phyloP scores from a whole-genome alignment of 1,140 invertebrate species.

The Drosophila kurseongensis region DNA sequence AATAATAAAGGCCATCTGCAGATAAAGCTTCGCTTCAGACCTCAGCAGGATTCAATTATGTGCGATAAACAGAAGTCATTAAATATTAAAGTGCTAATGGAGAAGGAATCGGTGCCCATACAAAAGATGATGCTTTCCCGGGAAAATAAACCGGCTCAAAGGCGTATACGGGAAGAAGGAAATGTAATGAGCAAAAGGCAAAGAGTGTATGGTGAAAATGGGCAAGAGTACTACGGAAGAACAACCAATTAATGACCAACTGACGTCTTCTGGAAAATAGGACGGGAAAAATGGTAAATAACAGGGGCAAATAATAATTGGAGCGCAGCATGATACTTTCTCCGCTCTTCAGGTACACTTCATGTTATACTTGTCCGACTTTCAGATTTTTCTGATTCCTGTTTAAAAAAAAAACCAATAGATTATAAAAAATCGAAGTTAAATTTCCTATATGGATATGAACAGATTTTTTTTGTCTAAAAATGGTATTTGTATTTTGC shows the following conservation, averaged over 20 bases:
- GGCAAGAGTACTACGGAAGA: background rate
- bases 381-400: too few species aligned
- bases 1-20: constrained; percentile 49
- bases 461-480: too few species aligned
- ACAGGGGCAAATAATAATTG: too few species aligned
- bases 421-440: too few species aligned
- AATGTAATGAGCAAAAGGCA: constrained; percentile 4
- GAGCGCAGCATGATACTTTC: too few species aligned
- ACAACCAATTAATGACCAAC: constrained; percentile 28
- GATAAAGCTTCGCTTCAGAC: constrained; percentile 9
- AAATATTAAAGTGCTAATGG: constrained; percentile 80
- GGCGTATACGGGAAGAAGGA: background rate
- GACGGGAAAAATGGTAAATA: background rate
- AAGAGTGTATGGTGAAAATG: constrained; percentile 6
- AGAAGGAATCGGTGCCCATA: constrained; percentile 54
- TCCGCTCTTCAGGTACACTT: too few species aligned
- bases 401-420: too few species aligned
- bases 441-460: too few species aligned
- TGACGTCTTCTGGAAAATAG: background rate
- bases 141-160: constrained; percentile 25
- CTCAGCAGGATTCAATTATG: constrained; percentile 70
- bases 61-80: constrained; percentile 79
- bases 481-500: too few species aligned
- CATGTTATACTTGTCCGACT: too few species aligned
- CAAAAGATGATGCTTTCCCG: constrained; percentile 12